Evolutionary conservation across 1,140 invertebrate genomes (phyloP).

Genomic region (Episyrphus balteatus): DNA sequence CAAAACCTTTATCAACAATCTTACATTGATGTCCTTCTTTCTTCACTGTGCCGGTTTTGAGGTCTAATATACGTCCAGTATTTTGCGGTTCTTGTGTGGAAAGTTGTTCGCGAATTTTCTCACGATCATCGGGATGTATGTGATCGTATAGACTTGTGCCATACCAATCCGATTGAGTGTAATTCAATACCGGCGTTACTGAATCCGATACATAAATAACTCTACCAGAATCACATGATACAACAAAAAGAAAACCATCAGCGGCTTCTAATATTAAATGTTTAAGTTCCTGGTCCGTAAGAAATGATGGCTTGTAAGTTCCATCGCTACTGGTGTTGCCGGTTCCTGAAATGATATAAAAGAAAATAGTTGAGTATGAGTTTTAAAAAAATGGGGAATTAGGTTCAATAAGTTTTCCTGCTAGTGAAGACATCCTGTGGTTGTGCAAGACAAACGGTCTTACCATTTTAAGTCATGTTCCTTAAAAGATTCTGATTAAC

Average conservation of each 20-base stretch:
- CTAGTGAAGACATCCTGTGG: constrained; percentile 5
- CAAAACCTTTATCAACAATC: constrained; percentile 5
- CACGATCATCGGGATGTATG: constrained; percentile 95
- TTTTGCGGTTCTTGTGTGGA: constrained; percentile 95
- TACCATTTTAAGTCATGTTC: no score
- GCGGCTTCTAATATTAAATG: constrained; percentile 98
- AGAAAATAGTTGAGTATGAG: constrained; percentile 38
- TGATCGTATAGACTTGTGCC: constrained; percentile 90
- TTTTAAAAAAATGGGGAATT: constrained; percentile 5
- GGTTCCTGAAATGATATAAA: constrained; percentile 57
- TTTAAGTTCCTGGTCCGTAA: constrained; percentile 98
- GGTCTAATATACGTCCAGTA: constrained; percentile 87
- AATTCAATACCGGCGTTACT: constrained; percentile 93
- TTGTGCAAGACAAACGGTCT: no score
- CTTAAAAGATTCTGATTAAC: no score
- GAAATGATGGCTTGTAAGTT: constrained; percentile 95
- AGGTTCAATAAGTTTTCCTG: not conserved
- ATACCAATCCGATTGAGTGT: constrained; percentile 94
- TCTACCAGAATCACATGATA: constrained; percentile 92
- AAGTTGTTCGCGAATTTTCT: constrained; percentile 95
- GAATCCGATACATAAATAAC: constrained; percentile 99
- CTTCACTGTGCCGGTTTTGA: constrained; percentile 97
- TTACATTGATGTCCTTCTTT: constrained; percentile 89
- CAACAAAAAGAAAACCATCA: constrained; percentile 98
- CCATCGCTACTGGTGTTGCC: constrained; percentile 90